phyloP scores from a whole-genome alignment of 2,888 invertebrate species.

The Philereme vetulata region DNA sequence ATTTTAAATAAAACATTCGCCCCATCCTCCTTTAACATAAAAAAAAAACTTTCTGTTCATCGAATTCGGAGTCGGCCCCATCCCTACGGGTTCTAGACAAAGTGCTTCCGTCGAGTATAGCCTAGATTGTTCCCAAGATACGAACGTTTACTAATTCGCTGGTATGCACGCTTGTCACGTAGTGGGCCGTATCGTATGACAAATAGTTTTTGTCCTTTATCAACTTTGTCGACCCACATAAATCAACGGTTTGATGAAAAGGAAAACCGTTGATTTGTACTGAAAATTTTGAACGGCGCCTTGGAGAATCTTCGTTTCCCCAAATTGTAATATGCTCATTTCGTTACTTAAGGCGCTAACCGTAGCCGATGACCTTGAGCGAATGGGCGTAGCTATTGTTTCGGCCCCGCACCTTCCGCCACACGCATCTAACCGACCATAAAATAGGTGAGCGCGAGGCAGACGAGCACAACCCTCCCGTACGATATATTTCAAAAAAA shows the following conservation, averaged over 20 bases:
- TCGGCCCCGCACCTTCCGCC: no score
- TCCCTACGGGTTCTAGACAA: conserved; percentile 45
- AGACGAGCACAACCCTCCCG: no score
- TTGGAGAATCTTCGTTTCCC: neutral
- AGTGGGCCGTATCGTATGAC: conserved; percentile 57
- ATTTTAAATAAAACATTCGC: no score
- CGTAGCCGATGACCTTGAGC: no score
- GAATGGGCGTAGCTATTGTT: no score
- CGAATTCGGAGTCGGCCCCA: conserved; percentile 30
- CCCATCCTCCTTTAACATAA: no score
- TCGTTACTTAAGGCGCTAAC: no score
- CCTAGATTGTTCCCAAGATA: conserved; percentile 56
- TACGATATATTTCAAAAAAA: no score
- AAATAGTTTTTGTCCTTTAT: conserved; percentile 43
- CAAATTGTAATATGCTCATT: conserved; percentile 1
- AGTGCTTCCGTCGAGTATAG: conserved; percentile 42
- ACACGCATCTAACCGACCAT: no score
- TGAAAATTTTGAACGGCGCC: conserved; percentile 23
- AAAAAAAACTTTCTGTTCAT: no score
- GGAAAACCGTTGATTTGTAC: conserved; percentile 32
- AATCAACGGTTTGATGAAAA: conserved; percentile 38
- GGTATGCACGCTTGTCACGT: conserved; percentile 58
- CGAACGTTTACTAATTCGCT: conserved; percentile 57
- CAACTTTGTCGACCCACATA: conserved; percentile 40
- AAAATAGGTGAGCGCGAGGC: no score